Conservation (phyloP, 2,113 vertebrate genomes). For the Pseudonaja textilis region DNA sequence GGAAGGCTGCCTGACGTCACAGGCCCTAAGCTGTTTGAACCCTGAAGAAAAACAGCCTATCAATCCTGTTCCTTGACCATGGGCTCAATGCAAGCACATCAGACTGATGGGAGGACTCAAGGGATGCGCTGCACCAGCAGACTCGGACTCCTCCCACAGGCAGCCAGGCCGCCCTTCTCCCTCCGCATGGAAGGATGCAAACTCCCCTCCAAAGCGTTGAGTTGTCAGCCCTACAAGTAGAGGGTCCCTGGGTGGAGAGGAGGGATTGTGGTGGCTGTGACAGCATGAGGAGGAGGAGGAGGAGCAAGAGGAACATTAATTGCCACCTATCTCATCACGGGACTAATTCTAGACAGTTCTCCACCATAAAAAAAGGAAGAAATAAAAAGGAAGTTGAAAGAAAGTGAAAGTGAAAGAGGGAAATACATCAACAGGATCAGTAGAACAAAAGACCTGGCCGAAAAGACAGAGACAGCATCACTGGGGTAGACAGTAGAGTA, state of each 20-base stretch:
- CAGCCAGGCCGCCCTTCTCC: not conserved
- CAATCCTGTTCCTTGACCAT: not conserved
- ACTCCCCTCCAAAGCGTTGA: not conserved
- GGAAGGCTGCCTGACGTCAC: not conserved
- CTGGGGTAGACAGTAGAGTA: too few relatives aligned
- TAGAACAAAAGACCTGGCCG: too few relatives aligned
- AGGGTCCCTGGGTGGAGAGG: not conserved
- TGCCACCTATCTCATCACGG: too few relatives aligned
- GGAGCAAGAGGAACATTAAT: too few relatives aligned
- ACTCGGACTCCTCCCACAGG: fast-evolving
- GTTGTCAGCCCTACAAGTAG: too few relatives aligned
- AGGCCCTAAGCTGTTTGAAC: not conserved
- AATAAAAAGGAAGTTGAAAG: not conserved
- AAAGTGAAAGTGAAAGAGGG: not conserved
- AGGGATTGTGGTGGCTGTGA: not conserved
- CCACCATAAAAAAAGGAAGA: not conserved
- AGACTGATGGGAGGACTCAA: not conserved
- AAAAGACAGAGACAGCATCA: too few relatives aligned
- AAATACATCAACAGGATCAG: too few relatives aligned
- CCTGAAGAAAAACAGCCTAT: not conserved
- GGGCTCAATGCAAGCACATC: not conserved
- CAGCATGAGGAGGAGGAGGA: too few relatives aligned
- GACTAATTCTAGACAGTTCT: not conserved
- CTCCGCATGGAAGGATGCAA: too few relatives aligned
- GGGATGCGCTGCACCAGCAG: not conserved